A percentile compares a stretch with the other conserved stretches of the same genome.
Conservation (phyloP, 2,113 vertebrate genomes). For the Strix uralensis region DNA sequence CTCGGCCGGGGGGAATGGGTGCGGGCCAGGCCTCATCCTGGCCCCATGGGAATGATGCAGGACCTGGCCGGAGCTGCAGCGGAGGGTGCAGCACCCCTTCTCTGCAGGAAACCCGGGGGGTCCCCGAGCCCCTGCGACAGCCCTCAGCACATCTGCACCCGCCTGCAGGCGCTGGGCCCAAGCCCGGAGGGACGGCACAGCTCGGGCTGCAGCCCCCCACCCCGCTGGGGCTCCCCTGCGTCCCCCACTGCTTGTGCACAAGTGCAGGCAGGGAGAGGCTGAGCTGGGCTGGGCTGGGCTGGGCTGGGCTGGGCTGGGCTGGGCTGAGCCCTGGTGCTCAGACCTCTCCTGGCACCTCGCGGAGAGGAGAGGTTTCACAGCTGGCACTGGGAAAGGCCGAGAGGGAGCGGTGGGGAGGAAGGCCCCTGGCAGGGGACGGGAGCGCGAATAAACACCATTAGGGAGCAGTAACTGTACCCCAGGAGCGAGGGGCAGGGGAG, state of each 20-base stretch:
- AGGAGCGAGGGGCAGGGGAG: background rate
- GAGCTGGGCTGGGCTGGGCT: background rate
- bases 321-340: background rate
- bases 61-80: fast-evolving
- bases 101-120: background rate
- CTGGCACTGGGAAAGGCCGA: background rate
- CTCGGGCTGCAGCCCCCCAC: background rate
- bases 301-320: background rate
- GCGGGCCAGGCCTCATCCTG: background rate
- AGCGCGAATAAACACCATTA: background rate
- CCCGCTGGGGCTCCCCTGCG: background rate
- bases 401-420: background rate
- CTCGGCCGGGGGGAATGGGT: fast-evolving
- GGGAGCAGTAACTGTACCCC: background rate
- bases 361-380: conserved; percentile 42
- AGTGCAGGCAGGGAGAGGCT: background rate
- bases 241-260: background rate
- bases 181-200: background rate
- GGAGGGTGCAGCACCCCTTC: background rate
- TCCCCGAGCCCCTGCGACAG: background rate
- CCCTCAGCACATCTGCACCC: background rate
- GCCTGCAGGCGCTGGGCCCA: too few species aligned
- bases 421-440: background rate
- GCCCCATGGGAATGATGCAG: fast-evolving
- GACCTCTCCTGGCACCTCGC: conserved; percentile 65